Conservation (phyloP, 2,888 invertebrate species). For the Baccha elongata region DNA sequence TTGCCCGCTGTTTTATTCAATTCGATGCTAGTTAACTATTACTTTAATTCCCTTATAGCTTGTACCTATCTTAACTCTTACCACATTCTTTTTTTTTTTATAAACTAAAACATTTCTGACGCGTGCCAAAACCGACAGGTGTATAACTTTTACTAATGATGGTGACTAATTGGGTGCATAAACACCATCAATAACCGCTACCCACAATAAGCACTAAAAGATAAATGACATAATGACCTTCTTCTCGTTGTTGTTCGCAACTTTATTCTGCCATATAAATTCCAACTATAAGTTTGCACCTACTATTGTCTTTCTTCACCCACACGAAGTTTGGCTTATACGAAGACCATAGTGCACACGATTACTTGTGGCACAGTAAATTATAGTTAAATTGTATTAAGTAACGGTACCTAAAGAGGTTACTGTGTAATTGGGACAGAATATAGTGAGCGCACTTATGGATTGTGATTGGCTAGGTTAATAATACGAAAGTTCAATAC, state of each 20-base stretch:
- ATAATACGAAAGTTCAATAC: slow-evolving; percentile 13
- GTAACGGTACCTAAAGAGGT: slow-evolving; percentile 66
- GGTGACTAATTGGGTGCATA: neutral
- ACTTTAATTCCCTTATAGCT: no score
- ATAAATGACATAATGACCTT: slow-evolving; percentile 57
- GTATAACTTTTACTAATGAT: slow-evolving; percentile 17
- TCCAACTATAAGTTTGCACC: neutral
- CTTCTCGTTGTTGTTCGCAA: slow-evolving; percentile 31
- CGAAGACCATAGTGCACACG: slow-evolving; percentile 27
- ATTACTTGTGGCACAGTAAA: slow-evolving; percentile 27
- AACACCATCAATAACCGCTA: neutral
- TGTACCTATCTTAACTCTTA: no score
- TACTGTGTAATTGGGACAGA: slow-evolving; percentile 69
- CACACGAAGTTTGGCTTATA: slow-evolving; percentile 19
- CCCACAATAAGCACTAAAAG: slow-evolving; percentile 8
- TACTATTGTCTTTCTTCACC: slow-evolving; percentile 15
- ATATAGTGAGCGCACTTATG: slow-evolving; percentile 22
- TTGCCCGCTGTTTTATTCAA: no score
- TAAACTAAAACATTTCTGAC: neutral
- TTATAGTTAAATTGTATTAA: slow-evolving; percentile 55
- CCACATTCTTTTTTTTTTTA: no score
- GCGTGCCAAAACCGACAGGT: neutral
- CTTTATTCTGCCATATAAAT: slow-evolving; percentile 22
- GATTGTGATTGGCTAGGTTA: slow-evolving; percentile 21
- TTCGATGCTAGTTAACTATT: no score